These are phyloP conservation scores for Stichopus horrens DNA, from an alignment of 53 echinoderm and acorn worm genomes.

Conservation along the genomic window DNA sequence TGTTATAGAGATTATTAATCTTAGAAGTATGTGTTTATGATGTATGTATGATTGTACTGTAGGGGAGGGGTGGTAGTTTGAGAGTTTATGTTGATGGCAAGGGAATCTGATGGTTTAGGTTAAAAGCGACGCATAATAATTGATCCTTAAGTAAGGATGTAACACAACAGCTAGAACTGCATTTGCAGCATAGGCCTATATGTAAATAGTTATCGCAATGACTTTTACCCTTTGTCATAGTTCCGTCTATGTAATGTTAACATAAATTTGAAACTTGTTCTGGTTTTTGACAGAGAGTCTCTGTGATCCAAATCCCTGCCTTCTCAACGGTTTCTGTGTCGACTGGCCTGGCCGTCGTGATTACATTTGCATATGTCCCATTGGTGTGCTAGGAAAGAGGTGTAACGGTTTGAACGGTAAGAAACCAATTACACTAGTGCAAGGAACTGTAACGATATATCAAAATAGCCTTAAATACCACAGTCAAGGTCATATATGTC, in stretches of 20 bases:
- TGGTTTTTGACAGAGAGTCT: neutral
- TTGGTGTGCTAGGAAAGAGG: neutral
- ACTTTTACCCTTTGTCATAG: too few relatives aligned
- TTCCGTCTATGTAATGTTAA: too few relatives aligned
- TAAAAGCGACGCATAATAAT: too few relatives aligned
- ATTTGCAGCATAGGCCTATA: too few relatives aligned
- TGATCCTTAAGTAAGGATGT: too few relatives aligned
- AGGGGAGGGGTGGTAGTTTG: neutral
- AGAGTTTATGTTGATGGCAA: neutral
- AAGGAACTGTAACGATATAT: neutral
- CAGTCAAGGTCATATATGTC: too few relatives aligned
- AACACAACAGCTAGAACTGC: too few relatives aligned
- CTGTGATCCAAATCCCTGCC: neutral
- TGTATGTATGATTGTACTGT: neutral
- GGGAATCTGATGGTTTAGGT: too few relatives aligned
- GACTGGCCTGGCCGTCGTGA: neutral
- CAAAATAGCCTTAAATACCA: too few relatives aligned
- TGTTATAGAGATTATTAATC: neutral
- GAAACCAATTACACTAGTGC: neutral
- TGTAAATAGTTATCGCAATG: too few relatives aligned
- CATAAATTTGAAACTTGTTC: too few relatives aligned
- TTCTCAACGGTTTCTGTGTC: neutral
- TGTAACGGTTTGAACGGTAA: neutral
- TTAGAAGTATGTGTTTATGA: neutral
- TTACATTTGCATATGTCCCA: neutral